A percentile compares a stretch with the other conserved stretches of the same genome.
Conservation (phyloP, 2,797 vertebrate genomes). For the Choloepus didactylus region DNA sequence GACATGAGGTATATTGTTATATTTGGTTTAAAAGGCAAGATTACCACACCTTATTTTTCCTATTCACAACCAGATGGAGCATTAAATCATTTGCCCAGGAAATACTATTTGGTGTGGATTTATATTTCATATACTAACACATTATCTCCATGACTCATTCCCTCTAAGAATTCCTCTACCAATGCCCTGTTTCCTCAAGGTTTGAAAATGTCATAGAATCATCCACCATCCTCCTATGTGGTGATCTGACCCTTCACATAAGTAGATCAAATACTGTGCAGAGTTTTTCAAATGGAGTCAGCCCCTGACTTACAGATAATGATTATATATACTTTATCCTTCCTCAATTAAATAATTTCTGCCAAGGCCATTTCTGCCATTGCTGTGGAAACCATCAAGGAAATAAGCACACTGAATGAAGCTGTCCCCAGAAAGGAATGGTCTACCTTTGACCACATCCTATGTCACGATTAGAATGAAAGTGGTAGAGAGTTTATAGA, state of each 20-base stretch:
- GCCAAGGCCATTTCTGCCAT: neutral
- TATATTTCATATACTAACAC: neutral
- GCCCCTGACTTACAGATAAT: neutral
- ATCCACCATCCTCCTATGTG: neutral
- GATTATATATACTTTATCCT: neutral
- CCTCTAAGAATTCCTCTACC: neutral
- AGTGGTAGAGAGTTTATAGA: neutral
- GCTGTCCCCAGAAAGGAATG: neutral
- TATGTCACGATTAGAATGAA: neutral
- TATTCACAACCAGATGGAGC: neutral
- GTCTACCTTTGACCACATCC: neutral
- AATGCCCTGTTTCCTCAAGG: conserved; percentile 18
- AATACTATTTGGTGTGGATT: neutral
- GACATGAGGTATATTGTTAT: neutral
- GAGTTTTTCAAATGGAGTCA: conserved; percentile 30
- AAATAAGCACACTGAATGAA: neutral
- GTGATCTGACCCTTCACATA: neutral
- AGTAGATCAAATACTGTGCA: neutral
- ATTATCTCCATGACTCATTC: neutral
- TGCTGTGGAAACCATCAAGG: neutral
- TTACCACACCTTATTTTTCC: neutral
- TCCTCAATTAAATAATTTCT: neutral
- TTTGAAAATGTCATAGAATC: neutral
- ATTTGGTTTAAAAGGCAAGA: neutral
- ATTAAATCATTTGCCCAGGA: conserved; percentile 1